Base-by-base conservation (phyloP, 2,888 invertebrate genomes). In the Acleris cristana region DNA sequence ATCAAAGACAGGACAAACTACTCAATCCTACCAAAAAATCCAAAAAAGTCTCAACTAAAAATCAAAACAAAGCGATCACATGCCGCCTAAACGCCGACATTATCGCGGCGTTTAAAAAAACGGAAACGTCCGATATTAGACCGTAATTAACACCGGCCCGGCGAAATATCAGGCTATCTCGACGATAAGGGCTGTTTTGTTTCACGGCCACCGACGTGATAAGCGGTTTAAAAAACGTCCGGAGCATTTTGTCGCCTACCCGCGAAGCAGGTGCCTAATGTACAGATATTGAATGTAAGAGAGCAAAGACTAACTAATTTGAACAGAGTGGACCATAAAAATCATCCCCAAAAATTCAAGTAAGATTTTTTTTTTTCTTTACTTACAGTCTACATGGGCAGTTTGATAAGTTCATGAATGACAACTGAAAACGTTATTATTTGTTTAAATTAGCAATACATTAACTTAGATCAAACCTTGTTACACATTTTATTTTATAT, bases 181-280 rank as follows among this genome's bases (percentile, higher is more conserved):
- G 66, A 69, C 79, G 87, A 88, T 89, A 88, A 87, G 78, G 78
- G 82, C 77, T 83, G 85, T 84, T 84, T 86, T 84, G 87, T 86
- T 84, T 76, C 79, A 77, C 80, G 83, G 77, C 79, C 77, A 81
- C 79, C 76, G 73, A 77, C 75, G 57, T 70, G 84, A 85, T 87
- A 86, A 82, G 74, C 70, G 70, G 65, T 71, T 76, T 76, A 79
- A 78, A 80, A 79, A 76, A 74, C 66, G 65, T 72, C 76, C 77
- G 74, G 73, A 72, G 66, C 75, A 72, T 82, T 84, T 84, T 83
- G 86, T 86, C 82, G 79, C 80, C 78, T 75, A 70, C 70, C 70
- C 78, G 77, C 73, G 74, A 80, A 78, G 86, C 90, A 89, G 89
- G 87, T 90, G 90, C 71, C 68, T 74, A 65, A 67, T 69, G 57